These are phyloP conservation scores for Melanotaenia pygmaea DNA, from an alignment of 2,797 vertebrate species.

Conservation along the genomic window DNA sequence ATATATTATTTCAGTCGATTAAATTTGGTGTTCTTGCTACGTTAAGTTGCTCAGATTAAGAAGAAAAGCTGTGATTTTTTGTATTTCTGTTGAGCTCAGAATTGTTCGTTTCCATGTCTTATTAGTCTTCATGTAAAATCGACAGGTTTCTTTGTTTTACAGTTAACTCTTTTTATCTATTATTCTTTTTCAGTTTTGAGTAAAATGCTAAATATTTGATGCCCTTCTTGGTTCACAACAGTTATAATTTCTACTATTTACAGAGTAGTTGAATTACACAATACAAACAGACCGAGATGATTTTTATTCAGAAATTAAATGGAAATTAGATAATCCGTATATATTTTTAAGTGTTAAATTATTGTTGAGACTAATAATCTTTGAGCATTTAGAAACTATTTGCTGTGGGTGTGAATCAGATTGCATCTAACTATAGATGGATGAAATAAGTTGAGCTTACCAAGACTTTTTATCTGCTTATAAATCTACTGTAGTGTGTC, in stretches of 20 bases:
- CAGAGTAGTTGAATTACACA: background rate
- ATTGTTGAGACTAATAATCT: too few species aligned
- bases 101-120: background rate
- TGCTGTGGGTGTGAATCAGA: too few species aligned
- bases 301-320: background rate
- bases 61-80: background rate
- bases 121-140: background rate
- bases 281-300: background rate
- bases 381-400: too few species aligned
- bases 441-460: too few species aligned
- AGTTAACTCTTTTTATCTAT: background rate
- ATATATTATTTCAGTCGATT: too few species aligned
- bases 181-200: background rate
- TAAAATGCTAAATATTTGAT: too few species aligned
- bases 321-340: background rate
- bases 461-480: too few species aligned
- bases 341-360: background rate
- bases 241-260: background rate
- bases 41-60: background rate
- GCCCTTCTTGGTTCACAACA: background rate
- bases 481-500: too few species aligned
- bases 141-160: background rate
- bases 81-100: background rate
- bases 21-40: too few species aligned
- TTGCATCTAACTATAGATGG: too few species aligned